Conservation (phyloP, 53 echinoderm and acorn worm genomes). For the Echinarachnius parma region DNA sequence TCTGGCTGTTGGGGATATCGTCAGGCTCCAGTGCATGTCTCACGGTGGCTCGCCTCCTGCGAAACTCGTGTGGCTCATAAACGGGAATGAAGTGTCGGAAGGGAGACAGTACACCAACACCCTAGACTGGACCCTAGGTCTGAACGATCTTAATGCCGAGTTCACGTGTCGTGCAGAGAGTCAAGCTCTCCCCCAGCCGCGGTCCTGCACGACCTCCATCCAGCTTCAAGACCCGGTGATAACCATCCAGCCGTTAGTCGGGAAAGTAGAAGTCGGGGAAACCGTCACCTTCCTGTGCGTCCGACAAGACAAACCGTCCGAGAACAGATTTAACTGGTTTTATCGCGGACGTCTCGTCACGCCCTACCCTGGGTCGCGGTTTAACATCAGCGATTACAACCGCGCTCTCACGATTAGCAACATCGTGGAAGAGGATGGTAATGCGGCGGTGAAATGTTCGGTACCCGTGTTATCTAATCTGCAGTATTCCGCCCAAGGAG, state of each 20-base stretch:
- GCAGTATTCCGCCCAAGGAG: background rate
- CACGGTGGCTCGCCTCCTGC: constrained; percentile 58
- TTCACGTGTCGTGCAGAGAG: constrained; percentile 29
- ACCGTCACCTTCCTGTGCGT: constrained; percentile 19
- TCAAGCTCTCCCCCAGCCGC: constrained; percentile 3
- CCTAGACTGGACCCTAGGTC: background rate
- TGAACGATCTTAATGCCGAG: background rate
- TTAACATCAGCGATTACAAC: constrained; percentile 16
- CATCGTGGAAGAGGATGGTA: constrained; percentile 3
- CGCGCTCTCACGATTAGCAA: constrained; percentile 24
- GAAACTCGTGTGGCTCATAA: constrained; percentile 52
- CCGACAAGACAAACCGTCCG: constrained; percentile 12
- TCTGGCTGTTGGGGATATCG: constrained; percentile 46
- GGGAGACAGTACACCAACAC: background rate
- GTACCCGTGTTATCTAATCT: background rate
- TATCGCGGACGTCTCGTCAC: background rate
- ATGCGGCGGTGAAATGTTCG: background rate
- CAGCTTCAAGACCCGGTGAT: background rate
- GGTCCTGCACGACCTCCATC: background rate
- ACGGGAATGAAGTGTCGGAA: constrained; percentile 22
- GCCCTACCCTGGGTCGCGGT: background rate
- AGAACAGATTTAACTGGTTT: constrained; percentile 12
- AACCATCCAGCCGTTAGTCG: background rate
- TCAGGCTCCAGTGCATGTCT: constrained; percentile 44
- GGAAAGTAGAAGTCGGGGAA: constrained; percentile 10